Base-by-base conservation (phyloP, 2,797 vertebrate genomes). In the Microchirus variegatus region DNA sequence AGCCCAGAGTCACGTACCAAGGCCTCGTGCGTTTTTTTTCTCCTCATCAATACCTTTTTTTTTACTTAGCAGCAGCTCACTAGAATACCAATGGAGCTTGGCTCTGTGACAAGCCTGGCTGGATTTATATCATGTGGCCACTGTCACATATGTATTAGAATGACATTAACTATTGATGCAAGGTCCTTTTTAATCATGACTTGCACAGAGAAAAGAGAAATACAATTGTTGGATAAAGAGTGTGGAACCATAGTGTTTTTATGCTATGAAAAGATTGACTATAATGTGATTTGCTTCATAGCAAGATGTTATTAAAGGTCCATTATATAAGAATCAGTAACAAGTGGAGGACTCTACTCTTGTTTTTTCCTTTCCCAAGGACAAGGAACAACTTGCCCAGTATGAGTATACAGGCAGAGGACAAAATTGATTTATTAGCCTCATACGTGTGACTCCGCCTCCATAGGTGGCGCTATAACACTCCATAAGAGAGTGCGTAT, bases 21-120 rank as follows among this genome's bases (percentile, higher is more conserved):
- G 66, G 80, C 77, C 87, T 79, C 47, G 53, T 82, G 82, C 53
- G 10, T 62, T 48, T 44, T 62, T 48, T 44, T 31, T 79, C 16
- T 36, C 50, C 63, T 80, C 78, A 76, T 91, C 87, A 67, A 87
- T 89, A 85, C 26, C 50, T 73, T 22, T 22, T 22, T 22, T 42
- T 82, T 78, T 67, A 78, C 67, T 44, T 64, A 47, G 67, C 50
- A 48, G 31, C 49, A 67, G 53, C 73, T 56, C 13, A 14, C 58
- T 41, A 73, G 84, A 78, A 87, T 83, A 83, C 70, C 64, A 82
- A 79, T 78, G 77, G 87, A 52, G 44, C 46, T 31, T 49, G 75
- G 66, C 73, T 61, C 0, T 3, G 73, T 80, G 78, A 74, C 78
- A 70, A 59, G 56, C 67, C 57, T 57, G 37, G 68, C 69, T 64